phyloP scores from a whole-genome alignment of 2,888 invertebrate species.

The Ethmia dodecea region DNA sequence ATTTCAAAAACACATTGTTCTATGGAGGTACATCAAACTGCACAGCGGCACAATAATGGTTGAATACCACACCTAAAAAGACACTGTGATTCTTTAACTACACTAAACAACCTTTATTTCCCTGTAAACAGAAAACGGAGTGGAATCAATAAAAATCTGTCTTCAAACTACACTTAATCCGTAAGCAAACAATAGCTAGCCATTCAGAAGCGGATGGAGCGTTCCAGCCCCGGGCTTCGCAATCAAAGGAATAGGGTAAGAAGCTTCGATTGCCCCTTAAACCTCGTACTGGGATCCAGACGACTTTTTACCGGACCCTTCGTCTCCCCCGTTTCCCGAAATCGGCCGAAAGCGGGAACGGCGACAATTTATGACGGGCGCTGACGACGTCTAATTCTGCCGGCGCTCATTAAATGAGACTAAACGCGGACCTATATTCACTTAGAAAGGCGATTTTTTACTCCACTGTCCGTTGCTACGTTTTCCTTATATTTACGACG shows the following conservation, averaged over 20 bases:
- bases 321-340: constrained; percentile 24
- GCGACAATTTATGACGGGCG: constrained; percentile 70
- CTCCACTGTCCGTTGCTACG: constrained; percentile 15
- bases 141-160: no score
- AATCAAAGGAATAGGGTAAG: constrained; percentile 53
- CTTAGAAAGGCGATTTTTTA: constrained; percentile 54
- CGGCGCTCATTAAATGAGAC: constrained; percentile 63
- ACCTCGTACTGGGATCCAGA: constrained; percentile 42
- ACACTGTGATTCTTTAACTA: no score
- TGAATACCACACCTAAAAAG: no score
- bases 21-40: no score
- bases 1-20: no score
- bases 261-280: constrained; percentile 43
- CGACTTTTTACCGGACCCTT: constrained; percentile 55
- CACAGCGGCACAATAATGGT: no score
- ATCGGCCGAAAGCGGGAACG: constrained; percentile 31
- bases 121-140: no score
- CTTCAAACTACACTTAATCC: constrained; percentile 8
- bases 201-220: constrained; percentile 2
- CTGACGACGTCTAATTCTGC: constrained; percentile 62
- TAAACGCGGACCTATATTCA: constrained; percentile 61
- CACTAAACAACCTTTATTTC: no score
- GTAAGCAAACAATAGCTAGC: constrained; percentile 5
- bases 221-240: constrained; percentile 30
- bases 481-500: constrained; percentile 18